Evolutionary conservation across 2,888 invertebrate genomes (phyloP), one percentile per base, ranked within the genome.

Genomic region (Drosophila demipolita): DNA sequence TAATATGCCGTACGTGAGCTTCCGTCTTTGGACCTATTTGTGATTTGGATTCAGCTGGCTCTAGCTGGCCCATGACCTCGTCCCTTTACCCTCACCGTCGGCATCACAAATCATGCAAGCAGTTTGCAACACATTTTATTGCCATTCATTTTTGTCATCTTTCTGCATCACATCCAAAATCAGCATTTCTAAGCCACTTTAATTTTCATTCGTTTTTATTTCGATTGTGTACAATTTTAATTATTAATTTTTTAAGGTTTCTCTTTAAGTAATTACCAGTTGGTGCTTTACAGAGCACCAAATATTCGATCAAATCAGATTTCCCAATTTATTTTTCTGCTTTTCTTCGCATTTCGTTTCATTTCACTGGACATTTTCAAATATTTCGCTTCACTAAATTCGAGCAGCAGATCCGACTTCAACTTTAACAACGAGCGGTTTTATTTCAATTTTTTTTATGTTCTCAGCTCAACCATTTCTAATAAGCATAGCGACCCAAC

Each of bases 1-100:
- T 86, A 87, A 89, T 86, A 87, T 87, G 85, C 77, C 75, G 75
- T 82, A 86, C 89, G 89, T 86, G 89, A 74, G 80, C 33, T 73
- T 87, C 76, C 79, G 82, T 60, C 68, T 60, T 60, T 66, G 53
- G 66, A 53, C 60, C 59, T 58, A 72, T 32, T 70, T 57, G 52
- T 57, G 77, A 29, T 61, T 45, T 55, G 50, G 45, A 60, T 73
- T 57, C 59, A 38, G 42, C 35, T 65, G 57, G 17, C 32, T n/a
- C 42, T 26, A n/a, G n/a, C n/a, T 40, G 38, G 17, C 35, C 15
- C 23, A 48, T 33, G 55, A 32, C 42, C 48, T 58, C 55, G 36
- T 45, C 58, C 61, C n/a, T 40, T 35, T 60, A 29, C 40, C 35
- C 64, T 50, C 5, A 6, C 48, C 23, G 6, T 20, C 17, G 29